Evolutionary conservation across 2,113 vertebrate genomes (phyloP), one percentile per base, ranked within the genome.

Genomic region (Opisthocomus hoazin): DNA sequence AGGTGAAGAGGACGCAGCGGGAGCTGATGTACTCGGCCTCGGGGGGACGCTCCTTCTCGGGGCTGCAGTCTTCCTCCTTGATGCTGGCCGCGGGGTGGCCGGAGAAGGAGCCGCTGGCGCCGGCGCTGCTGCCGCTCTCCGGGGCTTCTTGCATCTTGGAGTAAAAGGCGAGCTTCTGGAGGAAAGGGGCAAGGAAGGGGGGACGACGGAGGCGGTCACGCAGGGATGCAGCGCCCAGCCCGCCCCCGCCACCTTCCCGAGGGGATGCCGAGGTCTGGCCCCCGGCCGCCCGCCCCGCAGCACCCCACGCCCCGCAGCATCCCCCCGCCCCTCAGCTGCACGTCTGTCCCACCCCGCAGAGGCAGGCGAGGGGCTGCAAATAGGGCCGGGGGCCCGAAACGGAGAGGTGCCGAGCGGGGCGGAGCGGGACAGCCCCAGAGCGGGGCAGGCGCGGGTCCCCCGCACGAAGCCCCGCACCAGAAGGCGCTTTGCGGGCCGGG

Each of bases 81-180:
- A 99, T 98, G 87, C 98, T 98, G 96, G 98, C 89, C 4, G 98
- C 95, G 53, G 97, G 96, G 61, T 98, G 98, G 93, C 97, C 98
- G 65, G 98, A 98, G 93, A 99, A 99, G 2, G 98, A 98, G 90
- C 97, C 98, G 96, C 98, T 81, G 27, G 93, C 93, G 83, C 95
- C 76, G 94, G 95, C 93, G 87, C 97, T 97, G 97, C 95, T 90
- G 43, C 83, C 81, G 68, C 98, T 98, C 63, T 99, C 99, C 36
- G 98, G 98, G 32, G 98, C 98, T 96, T 99, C 99, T 97, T 99
- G 99, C 99, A 99, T 99, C 98, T 99, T 99, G 69, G 99, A 98
- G 96, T 99, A 99, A 97, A 99, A 99, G 53, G 99, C 98, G 97
- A 99, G 94, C 97, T 99, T 99, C 99, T 99, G 94, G 11, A 76